Base-by-base conservation (phyloP, 2,888 invertebrate genomes). In the Corbicula japonica region DNA sequence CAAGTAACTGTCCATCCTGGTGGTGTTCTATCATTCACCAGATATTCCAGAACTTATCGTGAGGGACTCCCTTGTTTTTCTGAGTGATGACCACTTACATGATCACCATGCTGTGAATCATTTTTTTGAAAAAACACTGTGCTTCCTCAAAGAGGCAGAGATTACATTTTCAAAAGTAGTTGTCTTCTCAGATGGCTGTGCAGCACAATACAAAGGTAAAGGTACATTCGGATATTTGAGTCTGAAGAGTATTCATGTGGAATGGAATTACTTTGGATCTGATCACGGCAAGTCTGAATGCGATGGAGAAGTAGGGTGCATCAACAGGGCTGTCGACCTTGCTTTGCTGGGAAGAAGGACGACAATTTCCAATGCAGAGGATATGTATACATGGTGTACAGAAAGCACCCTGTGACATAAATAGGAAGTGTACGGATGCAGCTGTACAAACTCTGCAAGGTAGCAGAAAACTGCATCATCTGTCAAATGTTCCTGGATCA, bases 1-100 rank as follows among this genome's bases (percentile, higher is more conserved):
- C 79, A 79, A 48, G 60, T 74, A 18, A 75, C 79, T 41, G 15
- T 79, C 18, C 75, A 79, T 60, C 80, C 71, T 23, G 52, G 80
- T 80, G 26, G 32, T 66, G n/a, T 80, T 80, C 30, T 71, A 76
- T 54, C 63, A 75, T 18, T 66, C 54, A 10, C 46, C 23, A 3
- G 62, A 71, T 34, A 48, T 70, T 38, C 52, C 72, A 52, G 30
- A 75, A n/a, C 44, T 76, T 5, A 60, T 60, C 46, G 54, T 52
- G 44, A 65, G 71, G 68, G 52, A 74, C 3, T 70, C 73, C 26
- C 30, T 79, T 32, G 74, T 72, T 15, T 71, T 76, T 26, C 48
- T 76, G n/a, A 71, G 70, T 65, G 70, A 76, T 48, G 71, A 76
- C 46, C 48, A 52, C 41, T 46, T 15, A 50, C 76, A 76, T 34